These are phyloP conservation scores for Varecia variegata DNA, from an alignment of 2,797 vertebrate species.

Conservation along the genomic window DNA sequence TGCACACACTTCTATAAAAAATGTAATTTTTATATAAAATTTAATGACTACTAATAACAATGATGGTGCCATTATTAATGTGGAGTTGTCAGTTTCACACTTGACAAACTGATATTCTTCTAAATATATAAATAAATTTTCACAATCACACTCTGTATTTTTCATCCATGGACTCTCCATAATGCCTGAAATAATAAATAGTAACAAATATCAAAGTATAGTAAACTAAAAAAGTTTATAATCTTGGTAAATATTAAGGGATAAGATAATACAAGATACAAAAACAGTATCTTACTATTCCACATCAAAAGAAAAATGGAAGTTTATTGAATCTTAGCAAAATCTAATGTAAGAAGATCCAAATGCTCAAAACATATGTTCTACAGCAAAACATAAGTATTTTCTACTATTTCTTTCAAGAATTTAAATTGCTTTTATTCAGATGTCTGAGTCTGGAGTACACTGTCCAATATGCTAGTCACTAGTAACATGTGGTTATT, in stretches of 20 bases:
- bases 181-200: not conserved
- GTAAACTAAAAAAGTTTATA: not conserved
- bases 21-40: not conserved
- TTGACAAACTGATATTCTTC: not conserved
- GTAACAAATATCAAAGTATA: not conserved
- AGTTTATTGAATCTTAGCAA: not conserved
- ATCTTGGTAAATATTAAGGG: not conserved
- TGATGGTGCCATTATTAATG: not conserved
- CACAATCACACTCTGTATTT: not conserved
- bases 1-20: not conserved
- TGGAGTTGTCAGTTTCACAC: not conserved
- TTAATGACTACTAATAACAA: not conserved
- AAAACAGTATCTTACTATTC: not conserved
- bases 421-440: not conserved
- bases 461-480: not conserved
- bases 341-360: not conserved
- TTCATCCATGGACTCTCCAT: not conserved
- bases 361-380: not conserved
- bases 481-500: not conserved
- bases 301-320: not conserved
- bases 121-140: constrained; percentile 4
- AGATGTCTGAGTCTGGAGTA: not conserved
- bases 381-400: not conserved
- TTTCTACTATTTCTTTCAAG: not conserved
- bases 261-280: not conserved